Percentiles rank a stretch among this genome's conserved stretches.
These are phyloP conservation scores for Papilio demoleus DNA, from an alignment of 2,888 invertebrate genomes.

Conservation along the genomic window DNA sequence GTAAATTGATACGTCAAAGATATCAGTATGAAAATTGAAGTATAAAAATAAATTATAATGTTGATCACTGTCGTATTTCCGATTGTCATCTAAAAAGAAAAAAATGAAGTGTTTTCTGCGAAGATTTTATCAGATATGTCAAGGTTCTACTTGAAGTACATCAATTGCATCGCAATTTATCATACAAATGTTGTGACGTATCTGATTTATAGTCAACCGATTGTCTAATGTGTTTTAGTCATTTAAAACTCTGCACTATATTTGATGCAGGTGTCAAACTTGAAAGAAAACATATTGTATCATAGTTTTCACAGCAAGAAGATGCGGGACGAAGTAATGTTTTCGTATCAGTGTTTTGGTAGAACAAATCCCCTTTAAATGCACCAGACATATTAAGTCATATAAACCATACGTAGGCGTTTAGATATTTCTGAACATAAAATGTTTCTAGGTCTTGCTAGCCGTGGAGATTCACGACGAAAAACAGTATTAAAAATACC, in stretches of 20 bases:
- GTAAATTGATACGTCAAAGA: neutral
- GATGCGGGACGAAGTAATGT: neutral
- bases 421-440: neutral
- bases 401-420: neutral
- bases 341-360: neutral
- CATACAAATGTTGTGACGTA: constrained; percentile 6
- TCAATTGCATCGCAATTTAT: constrained; percentile 15
- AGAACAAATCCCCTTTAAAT: too few relatives aligned
- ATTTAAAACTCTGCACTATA: constrained; percentile 4
- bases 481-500: neutral
- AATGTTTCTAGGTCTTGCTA: neutral
- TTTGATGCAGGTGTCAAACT: neutral
- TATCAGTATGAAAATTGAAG: too few relatives aligned
- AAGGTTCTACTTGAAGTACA: neutral
- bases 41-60: neutral
- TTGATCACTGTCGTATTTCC: neutral
- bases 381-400: too few relatives aligned
- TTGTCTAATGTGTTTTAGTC: neutral
- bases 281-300: neutral
- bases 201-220: neutral
- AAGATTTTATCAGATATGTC: constrained; percentile 14
- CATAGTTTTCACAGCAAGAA: neutral
- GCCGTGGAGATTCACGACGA: neutral
- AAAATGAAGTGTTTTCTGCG: neutral
- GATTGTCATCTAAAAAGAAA: neutral